phyloP scores from a whole-genome alignment of 2,113 vertebrate genomes.

The Hemiscyllium ocellatum region DNA sequence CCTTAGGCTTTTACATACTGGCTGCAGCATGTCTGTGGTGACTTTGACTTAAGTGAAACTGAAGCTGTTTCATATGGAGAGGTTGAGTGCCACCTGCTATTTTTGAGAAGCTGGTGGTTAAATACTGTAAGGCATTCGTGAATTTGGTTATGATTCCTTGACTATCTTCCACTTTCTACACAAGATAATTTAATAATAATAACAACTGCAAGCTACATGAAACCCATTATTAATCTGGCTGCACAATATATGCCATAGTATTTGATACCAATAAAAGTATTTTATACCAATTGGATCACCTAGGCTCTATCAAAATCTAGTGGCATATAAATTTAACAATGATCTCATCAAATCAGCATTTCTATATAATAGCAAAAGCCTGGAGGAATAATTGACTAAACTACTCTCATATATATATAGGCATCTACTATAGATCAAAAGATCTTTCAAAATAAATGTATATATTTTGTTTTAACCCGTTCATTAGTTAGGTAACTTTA shows the following conservation, averaged over 20 bases:
- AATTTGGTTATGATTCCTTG: neutral
- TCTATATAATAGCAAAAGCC: neutral
- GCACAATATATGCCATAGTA: neutral
- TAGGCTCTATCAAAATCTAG: neutral
- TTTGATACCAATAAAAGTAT: neutral
- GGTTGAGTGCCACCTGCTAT: neutral
- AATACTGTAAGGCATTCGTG: neutral
- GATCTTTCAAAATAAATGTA: neutral
- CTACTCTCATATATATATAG: neutral
- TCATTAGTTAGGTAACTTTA: neutral
- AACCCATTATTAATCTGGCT: neutral
- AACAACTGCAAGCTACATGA: neutral
- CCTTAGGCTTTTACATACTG: neutral
- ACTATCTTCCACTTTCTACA: neutral
- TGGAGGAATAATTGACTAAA: neutral
- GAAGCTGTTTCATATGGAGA: neutral
- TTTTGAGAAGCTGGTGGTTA: neutral
- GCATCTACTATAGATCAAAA: neutral
- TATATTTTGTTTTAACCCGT: neutral
- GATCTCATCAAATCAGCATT: neutral
- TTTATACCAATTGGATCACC: neutral
- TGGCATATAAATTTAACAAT: neutral
- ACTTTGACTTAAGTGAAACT: neutral
- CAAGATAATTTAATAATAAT: neutral
- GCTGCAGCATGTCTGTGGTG: neutral